Conservation (phyloP, 2,797 vertebrate genomes). For the Knipowitschia caucasica region DNA sequence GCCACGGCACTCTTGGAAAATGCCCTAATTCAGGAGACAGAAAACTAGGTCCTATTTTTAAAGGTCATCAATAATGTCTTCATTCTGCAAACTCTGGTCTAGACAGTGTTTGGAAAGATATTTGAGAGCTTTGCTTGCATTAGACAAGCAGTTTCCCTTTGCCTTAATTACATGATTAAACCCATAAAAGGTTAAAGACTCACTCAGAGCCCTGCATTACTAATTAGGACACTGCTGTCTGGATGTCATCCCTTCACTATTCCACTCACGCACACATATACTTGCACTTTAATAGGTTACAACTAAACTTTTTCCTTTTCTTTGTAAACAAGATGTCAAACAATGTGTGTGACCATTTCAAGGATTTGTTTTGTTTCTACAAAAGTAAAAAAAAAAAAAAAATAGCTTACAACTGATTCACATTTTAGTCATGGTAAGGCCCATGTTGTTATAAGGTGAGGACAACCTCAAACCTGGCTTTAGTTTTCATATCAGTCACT, state of each 20-base stretch:
- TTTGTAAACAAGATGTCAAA: too few species aligned
- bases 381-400: too few species aligned
- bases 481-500: too few species aligned
- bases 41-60: constrained; percentile 44
- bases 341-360: too few species aligned
- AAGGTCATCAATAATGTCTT: constrained; percentile 62
- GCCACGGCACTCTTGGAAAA: too few species aligned
- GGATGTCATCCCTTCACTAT: constrained; percentile 29
- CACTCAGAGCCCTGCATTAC: constrained; percentile 45
- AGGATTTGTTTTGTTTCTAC: too few species aligned
- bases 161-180: constrained; percentile 68
- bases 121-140: constrained; percentile 20
- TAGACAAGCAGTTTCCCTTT: constrained; percentile 32
- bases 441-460: constrained; percentile 27
- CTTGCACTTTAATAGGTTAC: constrained; percentile 43
- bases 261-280: constrained; percentile 10
- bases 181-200: constrained; percentile 62
- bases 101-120: constrained; percentile 44
- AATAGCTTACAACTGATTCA: constrained; percentile 45
- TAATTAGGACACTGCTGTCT: constrained; percentile 56
- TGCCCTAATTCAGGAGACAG: constrained; percentile 39
- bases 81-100: constrained; percentile 47
- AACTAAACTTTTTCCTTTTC: too few species aligned
- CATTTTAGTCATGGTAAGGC: constrained; percentile 45
- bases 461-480: too few species aligned